Evolutionary conservation across 2,888 invertebrate species (phyloP).

Genomic region (Nebria salina): DNA sequence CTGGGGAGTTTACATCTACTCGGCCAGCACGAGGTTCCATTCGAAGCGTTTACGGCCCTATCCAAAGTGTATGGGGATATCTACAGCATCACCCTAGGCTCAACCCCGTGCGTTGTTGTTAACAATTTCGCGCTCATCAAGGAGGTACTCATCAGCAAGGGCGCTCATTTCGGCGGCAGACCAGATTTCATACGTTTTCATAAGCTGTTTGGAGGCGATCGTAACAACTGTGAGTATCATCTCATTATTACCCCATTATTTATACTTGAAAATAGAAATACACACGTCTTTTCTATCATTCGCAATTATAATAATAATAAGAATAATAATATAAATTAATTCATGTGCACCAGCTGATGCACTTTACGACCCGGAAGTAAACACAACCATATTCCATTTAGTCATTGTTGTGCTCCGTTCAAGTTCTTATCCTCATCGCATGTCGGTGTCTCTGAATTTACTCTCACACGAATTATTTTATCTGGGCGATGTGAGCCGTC

Average conservation of each 20-base stretch:
- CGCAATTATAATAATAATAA: constrained; percentile 1
- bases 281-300: neutral
- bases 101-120: constrained; percentile 76
- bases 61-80: constrained; percentile 77
- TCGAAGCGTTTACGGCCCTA: constrained; percentile 76
- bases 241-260: neutral
- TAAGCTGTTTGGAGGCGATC: constrained; percentile 83
- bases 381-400: neutral
- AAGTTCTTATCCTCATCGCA: constrained; percentile 16
- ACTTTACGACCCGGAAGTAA: constrained; percentile 43
- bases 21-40: constrained; percentile 72
- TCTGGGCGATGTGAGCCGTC: constrained; percentile 35
- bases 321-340: no score
- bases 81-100: constrained; percentile 75
- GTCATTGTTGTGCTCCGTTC: neutral
- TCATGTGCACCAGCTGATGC: neutral
- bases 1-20: constrained; percentile 78
- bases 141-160: constrained; percentile 81
- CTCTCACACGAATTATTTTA: constrained; percentile 39
- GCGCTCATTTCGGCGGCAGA: constrained; percentile 83
- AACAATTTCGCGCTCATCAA: constrained; percentile 77
- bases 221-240: constrained; percentile 83
- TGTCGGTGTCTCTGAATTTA: constrained; percentile 38
- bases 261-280: neutral
- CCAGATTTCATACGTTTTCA: constrained; percentile 85